These are phyloP conservation scores for Acanthornis magna DNA, from an alignment of 2,797 vertebrate genomes.

Conservation along the genomic window DNA sequence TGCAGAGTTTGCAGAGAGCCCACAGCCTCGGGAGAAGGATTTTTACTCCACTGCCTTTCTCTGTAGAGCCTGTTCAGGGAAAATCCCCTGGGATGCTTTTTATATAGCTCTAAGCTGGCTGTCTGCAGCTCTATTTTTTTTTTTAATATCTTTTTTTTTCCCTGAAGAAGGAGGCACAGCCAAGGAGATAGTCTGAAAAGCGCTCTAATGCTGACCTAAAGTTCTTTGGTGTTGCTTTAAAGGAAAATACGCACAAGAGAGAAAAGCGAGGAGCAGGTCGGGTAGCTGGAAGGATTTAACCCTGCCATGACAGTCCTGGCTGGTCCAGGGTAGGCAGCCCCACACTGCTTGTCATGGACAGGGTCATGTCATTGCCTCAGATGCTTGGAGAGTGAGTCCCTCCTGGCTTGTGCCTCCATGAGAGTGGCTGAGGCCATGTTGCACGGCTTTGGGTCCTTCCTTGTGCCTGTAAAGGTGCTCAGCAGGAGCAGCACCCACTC, in stretches of 20 bases:
- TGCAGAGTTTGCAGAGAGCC: background rate
- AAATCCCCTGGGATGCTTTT: background rate
- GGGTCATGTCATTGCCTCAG: background rate
- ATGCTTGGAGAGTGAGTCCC: background rate
- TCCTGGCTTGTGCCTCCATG: background rate
- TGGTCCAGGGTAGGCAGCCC: background rate
- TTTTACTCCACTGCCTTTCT: background rate
- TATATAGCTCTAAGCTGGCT: background rate
- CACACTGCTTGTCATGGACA: fast-evolving
- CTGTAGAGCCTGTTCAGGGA: background rate
- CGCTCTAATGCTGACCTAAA: background rate
- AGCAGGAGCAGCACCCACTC: background rate
- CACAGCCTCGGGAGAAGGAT: background rate
- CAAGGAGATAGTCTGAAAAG: background rate
- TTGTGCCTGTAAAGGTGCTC: background rate
- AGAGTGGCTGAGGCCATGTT: background rate
- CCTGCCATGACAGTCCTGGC: background rate
- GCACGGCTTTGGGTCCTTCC: background rate
- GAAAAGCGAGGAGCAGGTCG: background rate
- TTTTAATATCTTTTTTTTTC: background rate
- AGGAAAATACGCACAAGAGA: background rate
- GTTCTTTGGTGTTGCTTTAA: background rate
- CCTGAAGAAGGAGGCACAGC: background rate
- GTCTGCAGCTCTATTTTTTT: background rate
- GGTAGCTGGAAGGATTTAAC: background rate